A percentile compares a stretch with the other conserved stretches of the same genome.
These are phyloP conservation scores for Suillia variegata DNA, from an alignment of 2,888 invertebrate genomes.

Conservation along the genomic window DNA sequence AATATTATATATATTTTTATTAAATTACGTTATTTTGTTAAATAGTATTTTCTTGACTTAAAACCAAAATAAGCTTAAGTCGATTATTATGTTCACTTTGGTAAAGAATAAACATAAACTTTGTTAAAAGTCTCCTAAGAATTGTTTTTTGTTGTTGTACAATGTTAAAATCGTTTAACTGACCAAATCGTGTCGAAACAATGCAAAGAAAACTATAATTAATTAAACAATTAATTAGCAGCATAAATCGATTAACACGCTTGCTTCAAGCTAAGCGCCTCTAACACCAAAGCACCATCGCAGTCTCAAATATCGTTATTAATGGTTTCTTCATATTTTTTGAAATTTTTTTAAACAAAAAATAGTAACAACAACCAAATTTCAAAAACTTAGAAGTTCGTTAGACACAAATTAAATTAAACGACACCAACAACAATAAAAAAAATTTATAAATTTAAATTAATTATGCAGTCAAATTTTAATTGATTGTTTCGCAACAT, in stretches of 20 bases:
- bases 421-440: conserved; percentile 8
- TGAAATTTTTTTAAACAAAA: background rate
- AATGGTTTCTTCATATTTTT: background rate
- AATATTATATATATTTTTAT: too few relatives aligned
- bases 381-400: background rate
- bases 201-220: conserved; percentile 26
- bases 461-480: conserved; percentile 33
- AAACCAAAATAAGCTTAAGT: too few relatives aligned
- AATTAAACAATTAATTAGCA: conserved; percentile 49
- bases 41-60: too few relatives aligned
- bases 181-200: conserved; percentile 2
- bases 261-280: background rate
- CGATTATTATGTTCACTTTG: too few relatives aligned
- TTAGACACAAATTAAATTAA: conserved; percentile 1
- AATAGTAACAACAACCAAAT: background rate
- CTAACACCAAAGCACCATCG: conserved; percentile 23
- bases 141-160: too few relatives aligned
- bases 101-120: too few relatives aligned
- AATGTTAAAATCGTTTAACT: too few relatives aligned
- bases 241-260: conserved; percentile 47
- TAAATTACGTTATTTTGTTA: too few relatives aligned
- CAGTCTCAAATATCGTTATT: conserved; percentile 39
- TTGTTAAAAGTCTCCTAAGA: too few relatives aligned
- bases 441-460: conserved; percentile 12
- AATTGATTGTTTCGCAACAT: conserved; percentile 48